These are phyloP conservation scores for Trichacis sp. DNA, from an alignment of 2,888 invertebrate genomes.

Conservation along the genomic window DNA sequence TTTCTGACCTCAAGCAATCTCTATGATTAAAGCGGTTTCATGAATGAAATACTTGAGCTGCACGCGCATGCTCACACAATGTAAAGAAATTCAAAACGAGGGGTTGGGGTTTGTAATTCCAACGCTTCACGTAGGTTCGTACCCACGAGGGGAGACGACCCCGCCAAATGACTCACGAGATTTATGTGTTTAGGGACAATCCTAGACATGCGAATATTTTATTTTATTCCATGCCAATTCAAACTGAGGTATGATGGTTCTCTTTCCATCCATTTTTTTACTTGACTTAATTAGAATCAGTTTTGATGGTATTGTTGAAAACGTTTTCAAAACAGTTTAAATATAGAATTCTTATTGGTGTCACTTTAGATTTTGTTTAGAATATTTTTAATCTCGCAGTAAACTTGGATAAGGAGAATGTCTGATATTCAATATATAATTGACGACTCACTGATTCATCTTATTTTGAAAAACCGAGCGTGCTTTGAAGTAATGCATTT, in stretches of 20 bases:
- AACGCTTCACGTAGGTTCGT: conserved; percentile 60
- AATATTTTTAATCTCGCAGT: too few relatives aligned
- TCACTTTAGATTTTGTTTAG: too few relatives aligned
- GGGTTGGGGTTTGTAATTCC: conserved; percentile 55
- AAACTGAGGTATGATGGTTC: neutral
- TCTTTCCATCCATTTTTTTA: neutral
- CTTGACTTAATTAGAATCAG: too few relatives aligned
- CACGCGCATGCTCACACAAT: conserved; percentile 46
- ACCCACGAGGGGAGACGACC: conserved; percentile 47
- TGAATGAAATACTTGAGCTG: conserved; percentile 47
- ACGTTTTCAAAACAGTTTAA: too few relatives aligned
- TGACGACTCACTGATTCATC: too few relatives aligned
- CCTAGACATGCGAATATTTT: conserved; percentile 53
- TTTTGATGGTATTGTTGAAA: too few relatives aligned
- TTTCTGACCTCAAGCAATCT: too few relatives aligned
- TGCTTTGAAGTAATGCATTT: too few relatives aligned
- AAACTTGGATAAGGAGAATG: too few relatives aligned
- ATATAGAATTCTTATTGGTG: too few relatives aligned
- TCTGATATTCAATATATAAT: too few relatives aligned
- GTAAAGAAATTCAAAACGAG: conserved; percentile 37
- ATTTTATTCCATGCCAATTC: conserved; percentile 9
- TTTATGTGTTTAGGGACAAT: conserved; percentile 56
- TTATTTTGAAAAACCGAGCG: too few relatives aligned
- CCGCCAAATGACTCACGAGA: conserved; percentile 58
- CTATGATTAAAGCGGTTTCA: conserved; percentile 32